These are phyloP conservation scores for Ornithorhynchus anatinus DNA, from an alignment of 2,113 vertebrate genomes.

Conservation along the genomic window DNA sequence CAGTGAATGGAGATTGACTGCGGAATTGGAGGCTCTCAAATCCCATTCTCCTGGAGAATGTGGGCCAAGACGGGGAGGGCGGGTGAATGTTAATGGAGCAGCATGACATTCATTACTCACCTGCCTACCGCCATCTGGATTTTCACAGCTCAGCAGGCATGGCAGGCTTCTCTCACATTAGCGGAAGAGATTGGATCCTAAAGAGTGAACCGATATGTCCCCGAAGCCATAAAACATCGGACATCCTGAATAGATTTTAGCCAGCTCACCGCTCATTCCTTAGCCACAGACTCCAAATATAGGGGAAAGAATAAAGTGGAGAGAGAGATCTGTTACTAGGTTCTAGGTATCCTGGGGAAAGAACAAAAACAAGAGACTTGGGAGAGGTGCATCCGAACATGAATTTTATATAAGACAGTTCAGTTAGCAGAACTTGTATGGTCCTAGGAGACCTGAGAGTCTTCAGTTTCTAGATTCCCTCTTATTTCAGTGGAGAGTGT, in stretches of 20 bases:
- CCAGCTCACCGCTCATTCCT: neutral
- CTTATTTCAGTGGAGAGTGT: too few species aligned
- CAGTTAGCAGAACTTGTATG: too few species aligned
- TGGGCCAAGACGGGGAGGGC: neutral
- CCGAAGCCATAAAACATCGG: neutral
- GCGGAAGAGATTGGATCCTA: neutral
- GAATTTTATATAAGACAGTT: too few species aligned
- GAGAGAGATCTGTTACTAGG: neutral
- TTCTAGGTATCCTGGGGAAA: too few species aligned
- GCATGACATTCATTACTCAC: slow-evolving; percentile 34
- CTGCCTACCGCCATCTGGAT: slow-evolving; percentile 56
- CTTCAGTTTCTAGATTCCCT: too few species aligned
- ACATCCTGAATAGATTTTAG: neutral
- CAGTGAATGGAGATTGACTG: slow-evolving; percentile 10
- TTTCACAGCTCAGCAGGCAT: slow-evolving; percentile 33
- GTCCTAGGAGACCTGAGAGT: too few species aligned
- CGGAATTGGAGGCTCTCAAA: neutral
- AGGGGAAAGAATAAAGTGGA: neutral
- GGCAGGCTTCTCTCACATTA: neutral
- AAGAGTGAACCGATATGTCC: neutral
- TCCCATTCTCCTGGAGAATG: neutral
- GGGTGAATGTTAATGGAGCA: slow-evolving; percentile 35
- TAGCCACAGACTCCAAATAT: neutral
- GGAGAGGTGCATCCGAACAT: too few species aligned
- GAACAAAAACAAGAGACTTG: too few species aligned